Conservation (phyloP, 2,113 vertebrate genomes). For the Menidia beryllina region DNA sequence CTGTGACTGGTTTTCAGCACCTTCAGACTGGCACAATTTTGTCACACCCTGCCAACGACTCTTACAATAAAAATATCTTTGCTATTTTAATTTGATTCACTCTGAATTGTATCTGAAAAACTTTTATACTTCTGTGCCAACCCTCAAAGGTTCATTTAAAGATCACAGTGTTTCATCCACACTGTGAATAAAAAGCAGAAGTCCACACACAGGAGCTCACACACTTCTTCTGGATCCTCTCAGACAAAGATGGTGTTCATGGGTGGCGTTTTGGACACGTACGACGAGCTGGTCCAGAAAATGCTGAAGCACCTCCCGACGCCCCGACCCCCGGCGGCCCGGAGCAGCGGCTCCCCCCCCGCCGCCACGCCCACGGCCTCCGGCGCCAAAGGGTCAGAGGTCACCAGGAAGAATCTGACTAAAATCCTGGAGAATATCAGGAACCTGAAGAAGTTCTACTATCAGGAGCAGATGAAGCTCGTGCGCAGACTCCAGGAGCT, state of each 20-base stretch:
- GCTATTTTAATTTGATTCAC: neutral
- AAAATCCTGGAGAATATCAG: slow-evolving; percentile 44
- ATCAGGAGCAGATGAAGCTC: slow-evolving; percentile 34
- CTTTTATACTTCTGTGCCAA: neutral
- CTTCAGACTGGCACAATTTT: neutral
- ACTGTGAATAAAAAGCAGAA: neutral
- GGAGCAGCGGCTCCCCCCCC: neutral
- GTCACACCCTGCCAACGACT: neutral
- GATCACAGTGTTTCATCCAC: neutral
- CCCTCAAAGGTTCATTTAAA: neutral
- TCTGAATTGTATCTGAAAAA: neutral
- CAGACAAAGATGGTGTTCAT: slow-evolving; percentile 49
- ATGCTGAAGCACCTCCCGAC: slow-evolving; percentile 60
- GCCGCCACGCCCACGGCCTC: accelerated
- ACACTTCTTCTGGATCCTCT: neutral
- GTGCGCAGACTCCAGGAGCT: slow-evolving; percentile 24
- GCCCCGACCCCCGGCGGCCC: neutral
- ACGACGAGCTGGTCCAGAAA: slow-evolving; percentile 47
- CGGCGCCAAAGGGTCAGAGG: accelerated
- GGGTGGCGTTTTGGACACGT: slow-evolving; percentile 52
- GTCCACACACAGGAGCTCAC: neutral
- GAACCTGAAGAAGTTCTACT: neutral
- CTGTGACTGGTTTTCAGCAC: neutral
- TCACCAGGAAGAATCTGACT: neutral
- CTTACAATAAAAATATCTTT: neutral